These are phyloP conservation scores for Leucoraja erinaceus DNA, from an alignment of 2,113 vertebrate species.

Conservation along the genomic window DNA sequence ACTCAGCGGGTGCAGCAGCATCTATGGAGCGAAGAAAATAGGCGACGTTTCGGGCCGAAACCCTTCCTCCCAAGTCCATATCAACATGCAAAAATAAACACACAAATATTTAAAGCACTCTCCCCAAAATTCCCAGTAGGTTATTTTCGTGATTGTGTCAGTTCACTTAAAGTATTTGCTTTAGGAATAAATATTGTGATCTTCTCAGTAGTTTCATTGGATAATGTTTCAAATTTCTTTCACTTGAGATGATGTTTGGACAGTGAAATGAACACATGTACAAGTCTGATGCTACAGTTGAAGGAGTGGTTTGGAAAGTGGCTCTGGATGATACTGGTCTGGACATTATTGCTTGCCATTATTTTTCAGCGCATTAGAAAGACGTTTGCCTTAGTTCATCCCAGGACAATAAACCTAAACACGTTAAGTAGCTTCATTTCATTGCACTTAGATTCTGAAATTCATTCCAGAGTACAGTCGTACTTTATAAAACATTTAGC, in stretches of 20 bases:
- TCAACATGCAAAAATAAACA: background rate
- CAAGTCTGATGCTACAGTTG: background rate
- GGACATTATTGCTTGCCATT: background rate
- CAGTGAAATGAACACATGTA: background rate
- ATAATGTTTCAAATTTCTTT: background rate
- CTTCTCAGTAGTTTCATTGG: background rate
- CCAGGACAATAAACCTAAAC: too few relatives aligned
- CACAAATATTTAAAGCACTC: background rate
- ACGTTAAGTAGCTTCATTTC: too few relatives aligned
- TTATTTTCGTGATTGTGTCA: background rate
- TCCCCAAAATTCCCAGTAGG: background rate
- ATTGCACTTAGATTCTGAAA: too few relatives aligned
- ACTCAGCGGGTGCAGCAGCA: too few relatives aligned
- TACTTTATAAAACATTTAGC: too few relatives aligned
- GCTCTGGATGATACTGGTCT: background rate
- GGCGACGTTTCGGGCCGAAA: too few relatives aligned
- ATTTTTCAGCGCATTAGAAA: background rate
- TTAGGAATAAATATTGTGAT: background rate
- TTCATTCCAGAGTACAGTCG: too few relatives aligned
- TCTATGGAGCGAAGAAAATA: too few relatives aligned
- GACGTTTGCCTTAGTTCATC: too few relatives aligned
- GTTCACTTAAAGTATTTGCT: background rate
- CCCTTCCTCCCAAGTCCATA: too few relatives aligned
- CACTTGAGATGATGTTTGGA: background rate
- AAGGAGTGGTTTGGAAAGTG: background rate